A percentile compares a stretch with the other conserved stretches of the same genome.
These are phyloP conservation scores for Diglossa cyanea DNA, from an alignment of 2,797 vertebrate genomes.

Conservation along the genomic window DNA sequence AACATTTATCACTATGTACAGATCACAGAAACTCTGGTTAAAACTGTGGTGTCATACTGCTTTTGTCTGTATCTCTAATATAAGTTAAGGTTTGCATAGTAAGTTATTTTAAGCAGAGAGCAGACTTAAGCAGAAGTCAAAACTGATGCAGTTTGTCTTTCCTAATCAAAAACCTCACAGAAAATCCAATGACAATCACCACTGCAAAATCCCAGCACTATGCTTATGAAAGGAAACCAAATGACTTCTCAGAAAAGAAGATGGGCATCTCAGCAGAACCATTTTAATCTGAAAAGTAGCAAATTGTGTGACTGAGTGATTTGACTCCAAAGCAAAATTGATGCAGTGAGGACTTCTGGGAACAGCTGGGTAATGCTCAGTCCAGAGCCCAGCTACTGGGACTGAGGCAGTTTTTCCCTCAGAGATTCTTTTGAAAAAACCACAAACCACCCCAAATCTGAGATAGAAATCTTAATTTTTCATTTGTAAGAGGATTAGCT, in stretches of 20 bases:
- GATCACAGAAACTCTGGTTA: background rate
- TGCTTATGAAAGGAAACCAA: background rate
- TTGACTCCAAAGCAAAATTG: background rate
- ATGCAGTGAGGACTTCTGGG: background rate
- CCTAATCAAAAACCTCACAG: background rate
- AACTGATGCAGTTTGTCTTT: background rate
- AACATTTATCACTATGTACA: background rate
- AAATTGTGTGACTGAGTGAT: background rate
- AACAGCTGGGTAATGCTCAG: background rate
- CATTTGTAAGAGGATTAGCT: background rate
- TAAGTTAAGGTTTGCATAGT: background rate
- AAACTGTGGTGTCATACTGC: background rate
- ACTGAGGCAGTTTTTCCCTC: accelerated
- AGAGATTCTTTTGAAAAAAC: background rate
- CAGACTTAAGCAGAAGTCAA: background rate
- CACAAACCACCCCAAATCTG: background rate
- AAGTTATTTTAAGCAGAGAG: background rate
- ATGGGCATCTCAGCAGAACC: background rate
- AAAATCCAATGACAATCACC: background rate
- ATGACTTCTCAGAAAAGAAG: background rate
- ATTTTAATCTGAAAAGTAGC: background rate
- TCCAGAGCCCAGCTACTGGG: background rate
- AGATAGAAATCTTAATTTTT: background rate
- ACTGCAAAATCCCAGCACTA: background rate
- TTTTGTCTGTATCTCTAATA: background rate